Evolutionary conservation across 1,140 invertebrate species (phyloP).

Genomic region (Antheraea mylitta): DNA sequence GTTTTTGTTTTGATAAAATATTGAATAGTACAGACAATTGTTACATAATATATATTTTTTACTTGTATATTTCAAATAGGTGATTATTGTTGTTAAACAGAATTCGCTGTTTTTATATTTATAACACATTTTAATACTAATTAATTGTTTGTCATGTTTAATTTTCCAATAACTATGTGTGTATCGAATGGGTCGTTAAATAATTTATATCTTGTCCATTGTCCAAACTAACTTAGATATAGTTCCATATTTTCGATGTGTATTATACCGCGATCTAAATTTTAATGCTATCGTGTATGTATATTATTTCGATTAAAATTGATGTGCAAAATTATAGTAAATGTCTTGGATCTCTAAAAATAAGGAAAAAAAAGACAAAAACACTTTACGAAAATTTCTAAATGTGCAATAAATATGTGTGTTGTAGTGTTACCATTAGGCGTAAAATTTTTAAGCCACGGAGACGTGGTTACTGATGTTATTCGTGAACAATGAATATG

Average conservation of each 20-base stretch:
- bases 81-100: conserved; percentile 72
- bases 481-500: conserved; percentile 34
- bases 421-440: conserved; percentile 79
- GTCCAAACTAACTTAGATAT: conserved; percentile 74
- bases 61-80: conserved; percentile 71
- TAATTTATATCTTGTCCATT: conserved; percentile 71
- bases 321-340: conserved; percentile 79
- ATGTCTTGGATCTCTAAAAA: conserved; percentile 78
- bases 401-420: conserved; percentile 81
- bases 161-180: conserved; percentile 50
- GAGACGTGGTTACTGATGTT: conserved; percentile 58
- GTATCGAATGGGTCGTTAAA: conserved; percentile 61
- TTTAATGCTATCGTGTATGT: conserved; percentile 77
- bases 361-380: conserved; percentile 74
- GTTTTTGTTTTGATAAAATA: conserved; percentile 50
- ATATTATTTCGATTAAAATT: conserved; percentile 74
- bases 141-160: conserved; percentile 56
- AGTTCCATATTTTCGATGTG: conserved; percentile 76
- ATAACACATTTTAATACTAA: conserved; percentile 57
- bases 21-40: conserved; percentile 56
- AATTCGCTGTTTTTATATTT: conserved; percentile 71
- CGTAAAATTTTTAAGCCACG: conserved; percentile 64
- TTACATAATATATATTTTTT: conserved; percentile 77
- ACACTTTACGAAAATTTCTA: conserved; percentile 78
- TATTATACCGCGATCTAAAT: conserved; percentile 73